Evolutionary conservation across 2,113 vertebrate genomes (phyloP).

Genomic region (Patagioenas fasciata): DNA sequence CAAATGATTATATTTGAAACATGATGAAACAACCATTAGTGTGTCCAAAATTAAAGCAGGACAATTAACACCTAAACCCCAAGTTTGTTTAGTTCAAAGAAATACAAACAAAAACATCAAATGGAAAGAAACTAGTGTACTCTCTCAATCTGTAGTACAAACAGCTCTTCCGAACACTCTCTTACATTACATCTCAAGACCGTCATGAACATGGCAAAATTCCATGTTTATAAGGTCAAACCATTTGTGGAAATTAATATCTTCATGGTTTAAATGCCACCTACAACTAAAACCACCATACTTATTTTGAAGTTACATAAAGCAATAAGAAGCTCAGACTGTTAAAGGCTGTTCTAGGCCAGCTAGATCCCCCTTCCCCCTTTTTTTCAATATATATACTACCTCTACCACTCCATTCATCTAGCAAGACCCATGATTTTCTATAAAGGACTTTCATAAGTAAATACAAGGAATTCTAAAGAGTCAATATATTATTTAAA

Average conservation of each 20-base stretch:
- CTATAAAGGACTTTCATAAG: not conserved
- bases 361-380: not conserved
- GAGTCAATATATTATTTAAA: not conserved
- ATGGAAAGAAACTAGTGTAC: not conserved
- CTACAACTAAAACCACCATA: not conserved
- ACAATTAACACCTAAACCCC: not conserved
- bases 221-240: conserved; percentile 29
- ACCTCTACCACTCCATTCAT: not conserved
- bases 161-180: not conserved
- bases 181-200: not conserved
- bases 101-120: not conserved
- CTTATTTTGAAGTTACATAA: not conserved
- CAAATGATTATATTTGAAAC: not conserved
- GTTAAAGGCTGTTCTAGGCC: not conserved
- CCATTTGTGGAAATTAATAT: not conserved
- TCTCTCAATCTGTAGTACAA: not conserved
- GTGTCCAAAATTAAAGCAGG: not conserved
- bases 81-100: not conserved
- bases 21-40: not conserved
- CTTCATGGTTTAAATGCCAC: not conserved
- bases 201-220: not conserved
- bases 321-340: not conserved
- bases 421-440: not conserved
- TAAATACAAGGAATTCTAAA: not conserved
- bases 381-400: not conserved